Conservation (phyloP, 2,113 vertebrate species). For the Struthidea cinerea region DNA sequence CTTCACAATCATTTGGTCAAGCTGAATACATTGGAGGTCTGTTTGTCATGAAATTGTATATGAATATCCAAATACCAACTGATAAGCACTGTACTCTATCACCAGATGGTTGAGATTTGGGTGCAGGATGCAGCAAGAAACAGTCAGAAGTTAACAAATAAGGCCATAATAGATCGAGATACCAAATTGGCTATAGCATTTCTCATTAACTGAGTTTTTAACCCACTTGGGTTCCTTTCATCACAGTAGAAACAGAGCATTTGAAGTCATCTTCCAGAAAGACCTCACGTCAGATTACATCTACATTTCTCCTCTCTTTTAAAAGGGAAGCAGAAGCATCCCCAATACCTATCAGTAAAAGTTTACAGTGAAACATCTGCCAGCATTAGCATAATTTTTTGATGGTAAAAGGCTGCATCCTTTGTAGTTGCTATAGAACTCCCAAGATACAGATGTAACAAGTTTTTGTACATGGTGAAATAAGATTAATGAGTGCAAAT, state of each 20-base stretch:
- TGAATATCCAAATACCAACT: background rate
- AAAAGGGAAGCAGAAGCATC: background rate
- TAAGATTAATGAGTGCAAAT: background rate
- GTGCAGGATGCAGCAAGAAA: background rate
- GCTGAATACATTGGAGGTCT: background rate
- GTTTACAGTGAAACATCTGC: background rate
- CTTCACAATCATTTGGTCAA: background rate
- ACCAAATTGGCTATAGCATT: background rate
- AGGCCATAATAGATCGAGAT: background rate
- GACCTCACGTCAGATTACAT: background rate
- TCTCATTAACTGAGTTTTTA: background rate
- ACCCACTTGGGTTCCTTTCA: background rate
- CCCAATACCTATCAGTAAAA: background rate
- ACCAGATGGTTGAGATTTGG: background rate
- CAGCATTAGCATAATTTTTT: background rate
- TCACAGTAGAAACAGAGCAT: rapidly evolving
- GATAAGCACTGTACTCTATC: background rate
- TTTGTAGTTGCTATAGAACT: background rate
- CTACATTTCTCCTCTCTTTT: background rate
- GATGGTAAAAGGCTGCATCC: background rate
- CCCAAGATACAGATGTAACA: background rate
- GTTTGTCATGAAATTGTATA: background rate
- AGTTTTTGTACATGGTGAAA: background rate
- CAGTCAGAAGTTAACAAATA: background rate
- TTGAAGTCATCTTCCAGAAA: background rate